phyloP scores from a whole-genome alignment of 2,113 vertebrate species.

The Agelaius tricolor region DNA sequence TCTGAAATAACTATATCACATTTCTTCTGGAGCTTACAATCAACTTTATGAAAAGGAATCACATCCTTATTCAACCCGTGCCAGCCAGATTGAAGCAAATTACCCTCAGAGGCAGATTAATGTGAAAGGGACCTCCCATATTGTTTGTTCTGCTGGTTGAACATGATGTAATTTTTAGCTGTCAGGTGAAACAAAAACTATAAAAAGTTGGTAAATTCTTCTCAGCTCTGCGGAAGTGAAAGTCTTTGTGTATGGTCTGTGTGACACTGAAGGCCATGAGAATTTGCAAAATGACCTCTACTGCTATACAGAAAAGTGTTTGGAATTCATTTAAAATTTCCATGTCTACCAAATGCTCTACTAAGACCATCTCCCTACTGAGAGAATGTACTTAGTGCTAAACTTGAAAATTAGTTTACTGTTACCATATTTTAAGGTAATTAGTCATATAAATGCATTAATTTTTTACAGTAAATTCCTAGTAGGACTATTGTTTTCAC shows the following conservation, averaged over 20 bases:
- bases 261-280: neutral
- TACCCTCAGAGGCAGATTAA: neutral
- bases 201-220: neutral
- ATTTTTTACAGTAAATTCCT: neutral
- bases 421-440: neutral
- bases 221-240: neutral
- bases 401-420: neutral
- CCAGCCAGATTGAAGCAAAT: neutral
- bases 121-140: neutral
- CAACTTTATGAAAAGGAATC: neutral
- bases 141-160: neutral
- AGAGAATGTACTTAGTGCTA: neutral
- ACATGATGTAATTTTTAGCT: neutral
- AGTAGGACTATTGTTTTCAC: neutral
- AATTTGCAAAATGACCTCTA: neutral
- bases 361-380: neutral
- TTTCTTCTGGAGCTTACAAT: neutral
- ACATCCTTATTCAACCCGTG: neutral
- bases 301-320: neutral
- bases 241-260: neutral
- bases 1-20: neutral
- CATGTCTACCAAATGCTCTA: neutral
- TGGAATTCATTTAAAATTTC: neutral
- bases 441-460: neutral
- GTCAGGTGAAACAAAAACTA: neutral